Conservation (phyloP, 2,888 invertebrate species). For the Tetropium fuscum region DNA sequence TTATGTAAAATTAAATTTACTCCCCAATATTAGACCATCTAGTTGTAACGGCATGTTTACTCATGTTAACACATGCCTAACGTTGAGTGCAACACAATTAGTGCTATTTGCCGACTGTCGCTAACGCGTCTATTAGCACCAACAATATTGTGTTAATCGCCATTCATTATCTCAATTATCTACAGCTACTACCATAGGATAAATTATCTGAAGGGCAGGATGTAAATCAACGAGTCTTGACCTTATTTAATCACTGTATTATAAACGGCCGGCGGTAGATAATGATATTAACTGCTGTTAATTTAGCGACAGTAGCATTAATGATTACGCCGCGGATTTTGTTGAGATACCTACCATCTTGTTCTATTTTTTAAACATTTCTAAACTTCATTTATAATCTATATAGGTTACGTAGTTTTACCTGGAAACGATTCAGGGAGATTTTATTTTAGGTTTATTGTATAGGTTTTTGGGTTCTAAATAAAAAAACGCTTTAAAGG, state of each 20-base stretch:
- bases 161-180: conserved; percentile 17
- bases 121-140: conserved; percentile 2
- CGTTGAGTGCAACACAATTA: conserved; percentile 28
- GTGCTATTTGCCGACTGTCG: conserved; percentile 30
- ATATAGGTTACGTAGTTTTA: no score
- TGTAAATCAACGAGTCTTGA: neutral
- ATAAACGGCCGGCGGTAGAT: no score
- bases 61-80: conserved; percentile 29
- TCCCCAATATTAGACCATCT: neutral
- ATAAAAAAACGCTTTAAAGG: no score
- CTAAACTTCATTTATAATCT: no score
- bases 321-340: no score
- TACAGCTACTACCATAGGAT: neutral
- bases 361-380: no score
- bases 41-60: conserved; percentile 22
- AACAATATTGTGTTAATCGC: conserved; percentile 4
- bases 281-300: neutral
- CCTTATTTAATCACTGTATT: neutral
- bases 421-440: no score
- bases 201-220: conserved; percentile 3
- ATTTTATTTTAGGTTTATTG: no score
- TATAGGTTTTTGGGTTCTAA: no score
- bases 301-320: no score
- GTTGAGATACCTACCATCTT: no score
- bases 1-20: no score